A percentile compares a stretch with the other conserved stretches of the same genome.
phyloP scores from a whole-genome alignment of 1,140 invertebrate genomes.

The Cydia amplana region DNA sequence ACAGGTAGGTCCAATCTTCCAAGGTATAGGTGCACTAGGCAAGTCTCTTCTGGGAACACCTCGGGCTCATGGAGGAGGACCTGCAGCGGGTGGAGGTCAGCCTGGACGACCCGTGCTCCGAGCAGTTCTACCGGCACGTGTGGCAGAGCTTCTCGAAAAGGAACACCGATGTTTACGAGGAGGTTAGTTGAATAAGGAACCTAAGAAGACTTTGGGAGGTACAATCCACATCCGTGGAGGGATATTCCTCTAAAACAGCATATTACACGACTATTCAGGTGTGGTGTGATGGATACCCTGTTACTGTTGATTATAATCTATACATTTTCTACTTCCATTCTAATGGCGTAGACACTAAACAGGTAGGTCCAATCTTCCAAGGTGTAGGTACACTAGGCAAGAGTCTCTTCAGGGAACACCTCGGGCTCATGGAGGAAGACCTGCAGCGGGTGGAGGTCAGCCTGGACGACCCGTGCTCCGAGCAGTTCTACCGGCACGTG shows the following conservation, averaged over 20 bases:
- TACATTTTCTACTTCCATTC: no score
- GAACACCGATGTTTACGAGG: conserved; percentile 94
- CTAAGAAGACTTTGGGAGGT: not conserved
- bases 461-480: conserved; percentile 87
- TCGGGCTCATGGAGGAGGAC: conserved; percentile 83
- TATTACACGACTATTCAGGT: no score
- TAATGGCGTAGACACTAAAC: no score
- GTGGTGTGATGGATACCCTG: no score
- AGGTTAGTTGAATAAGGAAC: conserved; percentile 62
- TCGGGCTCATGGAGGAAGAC: conserved; percentile 83
- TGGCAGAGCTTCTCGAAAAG: conserved; percentile 88
- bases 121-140: conserved; percentile 89
- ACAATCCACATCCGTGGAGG: not conserved
- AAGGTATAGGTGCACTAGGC: no score
- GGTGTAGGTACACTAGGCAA: conserved; percentile 45
- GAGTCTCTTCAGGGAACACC: conserved; percentile 94
- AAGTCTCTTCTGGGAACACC: conserved; percentile 94
- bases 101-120: conserved; percentile 87
- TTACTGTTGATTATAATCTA: no score
- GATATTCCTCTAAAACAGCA: no score
- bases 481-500: conserved; percentile 89
- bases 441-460: conserved; percentile 75
- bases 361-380: no score
- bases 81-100: conserved; percentile 75
- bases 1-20: no score